These are phyloP conservation scores for Psylliodes chrysocephalus DNA, from an alignment of 2,888 invertebrate genomes.

Conservation along the genomic window DNA sequence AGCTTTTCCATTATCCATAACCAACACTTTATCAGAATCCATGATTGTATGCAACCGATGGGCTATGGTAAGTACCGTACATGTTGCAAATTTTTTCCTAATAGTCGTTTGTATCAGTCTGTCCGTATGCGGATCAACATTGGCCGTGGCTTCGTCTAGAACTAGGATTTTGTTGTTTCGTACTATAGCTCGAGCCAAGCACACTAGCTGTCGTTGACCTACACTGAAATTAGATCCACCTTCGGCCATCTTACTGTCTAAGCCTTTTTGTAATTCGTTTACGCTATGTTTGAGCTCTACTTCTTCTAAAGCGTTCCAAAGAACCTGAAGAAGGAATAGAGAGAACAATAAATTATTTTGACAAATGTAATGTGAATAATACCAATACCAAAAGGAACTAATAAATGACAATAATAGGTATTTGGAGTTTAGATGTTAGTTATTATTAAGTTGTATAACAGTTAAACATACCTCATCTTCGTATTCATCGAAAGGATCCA, in stretches of 20 bases:
- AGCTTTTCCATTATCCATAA: constrained; percentile 80
- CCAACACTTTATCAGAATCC: constrained; percentile 84
- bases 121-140: constrained; percentile 83
- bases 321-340: constrained; percentile 53
- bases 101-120: constrained; percentile 81
- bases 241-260: constrained; percentile 79
- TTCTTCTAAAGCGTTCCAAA: constrained; percentile 87
- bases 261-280: constrained; percentile 65
- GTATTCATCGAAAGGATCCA: constrained; percentile 88
- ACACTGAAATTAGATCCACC: constrained; percentile 67
- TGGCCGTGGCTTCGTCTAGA: constrained; percentile 81
- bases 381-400: too few relatives aligned
- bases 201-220: constrained; percentile 74
- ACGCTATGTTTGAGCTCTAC: constrained; percentile 75
- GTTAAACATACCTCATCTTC: constrained; percentile 70
- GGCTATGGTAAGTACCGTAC: constrained; percentile 86
- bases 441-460: too few relatives aligned
- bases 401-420: too few relatives aligned
- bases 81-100: constrained; percentile 77
- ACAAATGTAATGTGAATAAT: not conserved
- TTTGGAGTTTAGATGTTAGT: too few relatives aligned
- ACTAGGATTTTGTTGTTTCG: constrained; percentile 62
- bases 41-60: constrained; percentile 87
- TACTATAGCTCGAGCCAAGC: constrained; percentile 73
- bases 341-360: not conserved